Percentiles rank a stretch among this genome's conserved stretches.
These are phyloP conservation scores for Meloidogyne exigua DNA, from an alignment of 1,140 invertebrate species.

Conservation along the genomic window DNA sequence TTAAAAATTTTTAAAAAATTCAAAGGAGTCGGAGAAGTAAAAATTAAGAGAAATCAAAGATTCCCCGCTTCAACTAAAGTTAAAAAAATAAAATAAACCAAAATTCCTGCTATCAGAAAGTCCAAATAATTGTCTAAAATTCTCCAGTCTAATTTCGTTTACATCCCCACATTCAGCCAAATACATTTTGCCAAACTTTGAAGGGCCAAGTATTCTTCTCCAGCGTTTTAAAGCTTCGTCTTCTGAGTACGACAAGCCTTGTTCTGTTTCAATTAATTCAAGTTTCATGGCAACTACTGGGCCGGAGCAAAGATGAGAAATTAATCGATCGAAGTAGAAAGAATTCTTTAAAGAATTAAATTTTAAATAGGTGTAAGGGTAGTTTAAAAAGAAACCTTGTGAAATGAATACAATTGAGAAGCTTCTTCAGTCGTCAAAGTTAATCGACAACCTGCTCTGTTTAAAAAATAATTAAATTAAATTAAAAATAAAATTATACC, in stretches of 20 bases:
- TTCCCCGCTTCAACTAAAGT: neutral
- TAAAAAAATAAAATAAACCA: neutral
- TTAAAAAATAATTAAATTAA: neutral
- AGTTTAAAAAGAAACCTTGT: constrained; percentile 1
- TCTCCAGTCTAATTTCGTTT: constrained; percentile 10
- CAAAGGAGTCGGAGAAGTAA: neutral
- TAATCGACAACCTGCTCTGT: constrained; percentile 17
- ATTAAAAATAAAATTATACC: neutral
- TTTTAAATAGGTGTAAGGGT: too few species aligned
- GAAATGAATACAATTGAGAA: constrained; percentile 12
- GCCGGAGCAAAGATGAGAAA: constrained; percentile 30
- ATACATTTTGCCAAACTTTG: constrained; percentile 34
- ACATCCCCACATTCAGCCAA: constrained; percentile 20
- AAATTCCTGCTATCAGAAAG: constrained; percentile 37
- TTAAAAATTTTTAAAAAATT: constrained; percentile 1
- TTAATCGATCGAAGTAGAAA: constrained; percentile 25
- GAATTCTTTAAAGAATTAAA: neutral
- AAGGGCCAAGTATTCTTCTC: constrained; percentile 29
- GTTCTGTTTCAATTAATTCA: constrained; percentile 2
- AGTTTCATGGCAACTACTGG: constrained; percentile 31
- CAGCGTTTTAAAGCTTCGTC: constrained; percentile 27
- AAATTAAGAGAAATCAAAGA: neutral
- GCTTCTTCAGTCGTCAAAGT: constrained; percentile 1
- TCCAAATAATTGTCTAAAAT: constrained; percentile 27
- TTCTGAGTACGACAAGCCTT: neutral